These are phyloP conservation scores for Epizoanthus scotinus DNA, from an alignment of 92 coral and sea anemone species.

Conservation along the genomic window DNA sequence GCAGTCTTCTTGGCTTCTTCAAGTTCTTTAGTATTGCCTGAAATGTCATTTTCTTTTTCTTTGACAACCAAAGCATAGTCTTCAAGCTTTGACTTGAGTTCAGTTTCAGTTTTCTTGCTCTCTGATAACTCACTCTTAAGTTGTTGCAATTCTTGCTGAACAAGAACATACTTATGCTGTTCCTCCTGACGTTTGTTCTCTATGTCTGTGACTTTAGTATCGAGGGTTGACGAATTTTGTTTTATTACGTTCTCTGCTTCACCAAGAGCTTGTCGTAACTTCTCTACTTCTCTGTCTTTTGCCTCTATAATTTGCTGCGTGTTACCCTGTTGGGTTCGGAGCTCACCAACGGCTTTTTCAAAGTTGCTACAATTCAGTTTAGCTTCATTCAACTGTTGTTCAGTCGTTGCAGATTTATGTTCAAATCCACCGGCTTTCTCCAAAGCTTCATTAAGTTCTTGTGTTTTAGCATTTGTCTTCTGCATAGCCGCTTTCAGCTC, in stretches of 20 bases:
- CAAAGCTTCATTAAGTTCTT: conserved; percentile 35
- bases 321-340: conserved; percentile 58
- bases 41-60: conserved; percentile 50
- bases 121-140: conserved; percentile 47
- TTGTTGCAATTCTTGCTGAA: conserved; percentile 57
- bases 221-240: conserved; percentile 47
- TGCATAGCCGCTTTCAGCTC: conserved; percentile 51
- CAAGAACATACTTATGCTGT: conserved; percentile 39
- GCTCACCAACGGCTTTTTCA: conserved; percentile 51
- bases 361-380: conserved; percentile 36
- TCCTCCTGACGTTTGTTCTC: conserved; percentile 54
- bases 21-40: conserved; percentile 46
- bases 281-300: conserved; percentile 59
- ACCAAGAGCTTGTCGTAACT: conserved; percentile 48
- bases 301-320: conserved; percentile 53
- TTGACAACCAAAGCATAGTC: conserved; percentile 35
- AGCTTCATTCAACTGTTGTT: conserved; percentile 49
- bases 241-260: conserved; percentile 52
- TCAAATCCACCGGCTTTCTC: conserved; percentile 46
- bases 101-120: conserved; percentile 28
- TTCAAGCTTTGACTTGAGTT: conserved; percentile 25
- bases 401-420: conserved; percentile 34
- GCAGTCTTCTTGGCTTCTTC: conserved; percentile 45
- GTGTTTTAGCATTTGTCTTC: conserved; percentile 35
- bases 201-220: conserved; percentile 48